Evolutionary conservation across 2,888 invertebrate species (phyloP), one percentile per base, ranked within the genome.

Genomic region (Azorinus chamasolen): DNA sequence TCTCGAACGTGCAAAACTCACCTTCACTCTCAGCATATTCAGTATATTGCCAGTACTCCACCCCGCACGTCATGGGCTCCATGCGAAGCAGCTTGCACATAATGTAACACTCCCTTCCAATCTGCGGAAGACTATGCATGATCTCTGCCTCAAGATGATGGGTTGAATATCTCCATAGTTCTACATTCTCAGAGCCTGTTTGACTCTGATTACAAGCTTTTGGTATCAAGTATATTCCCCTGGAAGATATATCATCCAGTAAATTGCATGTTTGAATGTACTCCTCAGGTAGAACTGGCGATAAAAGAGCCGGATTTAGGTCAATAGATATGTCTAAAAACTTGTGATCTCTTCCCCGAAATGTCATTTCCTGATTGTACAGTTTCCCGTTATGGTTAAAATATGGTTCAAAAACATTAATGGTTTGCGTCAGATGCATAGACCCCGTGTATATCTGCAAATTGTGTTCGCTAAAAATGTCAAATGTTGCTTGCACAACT

Each of bases 1-100:
- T n/a, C n/a, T n/a, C n/a, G n/a, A n/a, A n/a, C n/a, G n/a, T n/a
- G n/a, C n/a, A n/a, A n/a, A n/a, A 32, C 32, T 10, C 10, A 32
- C 32, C 32, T 32, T 32, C 32, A 32, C 51, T 12, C 0, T 18
- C 14, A 53, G 22, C 39, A 0, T n/a, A 2, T 3, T 6, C n/a
- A 1, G 43, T 20, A 8, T 41, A 0, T 10, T 10, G 32, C 5
- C 32, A 32, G n/a, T 27, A 41, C 22, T 70, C 51, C 24, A 76
- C 57, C 39, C 65, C 39, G 41, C 75, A 76, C 10, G 70, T 51
- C 12, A 76, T 18, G 8, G 75, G 75, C 32, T 76, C 75, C 75
- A 76, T 62, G 12, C 75, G 22, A 41, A 76, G 65, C 6, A 53
- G 24, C 54, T 76, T 76, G 32, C 75, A 76, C 4, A 71, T 16